Percentiles rank a stretch among this genome's conserved stretches.
Conservation (phyloP, 2,888 invertebrate species). For the Lasioglossum villosulum region DNA sequence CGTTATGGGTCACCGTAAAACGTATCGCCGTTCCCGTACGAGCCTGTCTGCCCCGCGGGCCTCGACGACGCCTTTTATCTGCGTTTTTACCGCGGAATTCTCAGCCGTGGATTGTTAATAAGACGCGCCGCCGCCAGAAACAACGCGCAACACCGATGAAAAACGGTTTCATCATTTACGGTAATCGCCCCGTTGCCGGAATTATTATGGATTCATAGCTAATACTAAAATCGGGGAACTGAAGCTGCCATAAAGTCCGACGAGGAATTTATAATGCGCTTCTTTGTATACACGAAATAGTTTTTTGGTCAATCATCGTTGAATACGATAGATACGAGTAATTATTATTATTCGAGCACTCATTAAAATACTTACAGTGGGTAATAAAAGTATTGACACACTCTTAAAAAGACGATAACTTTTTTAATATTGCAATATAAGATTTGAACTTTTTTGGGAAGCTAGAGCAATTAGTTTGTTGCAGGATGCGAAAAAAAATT, state of each 20-base stretch:
- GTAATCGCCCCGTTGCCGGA: neutral
- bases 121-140: neutral
- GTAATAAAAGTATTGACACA: too few relatives aligned
- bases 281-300: too few relatives aligned
- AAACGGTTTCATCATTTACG: neutral
- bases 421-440: too few relatives aligned
- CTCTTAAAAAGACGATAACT: too few relatives aligned
- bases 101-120: slow-evolving; percentile 30
- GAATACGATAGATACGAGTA: too few relatives aligned
- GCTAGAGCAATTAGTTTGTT: too few relatives aligned
- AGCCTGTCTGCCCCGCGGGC: slow-evolving; percentile 41
- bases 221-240: neutral
- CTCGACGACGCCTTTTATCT: neutral
- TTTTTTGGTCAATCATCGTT: too few relatives aligned
- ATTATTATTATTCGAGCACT: too few relatives aligned
- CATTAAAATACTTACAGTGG: too few relatives aligned
- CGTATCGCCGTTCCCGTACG: slow-evolving; percentile 73
- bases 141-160: neutral
- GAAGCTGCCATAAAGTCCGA: neutral
- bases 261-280: neutral
- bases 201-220: neutral
- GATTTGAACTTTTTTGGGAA: too few relatives aligned
- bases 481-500: too few relatives aligned
- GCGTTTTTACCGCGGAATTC: slow-evolving; percentile 40
- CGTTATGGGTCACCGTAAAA: slow-evolving; percentile 75